Base-by-base conservation (phyloP, 2,797 vertebrate genomes). In the Poecilia velifera region DNA sequence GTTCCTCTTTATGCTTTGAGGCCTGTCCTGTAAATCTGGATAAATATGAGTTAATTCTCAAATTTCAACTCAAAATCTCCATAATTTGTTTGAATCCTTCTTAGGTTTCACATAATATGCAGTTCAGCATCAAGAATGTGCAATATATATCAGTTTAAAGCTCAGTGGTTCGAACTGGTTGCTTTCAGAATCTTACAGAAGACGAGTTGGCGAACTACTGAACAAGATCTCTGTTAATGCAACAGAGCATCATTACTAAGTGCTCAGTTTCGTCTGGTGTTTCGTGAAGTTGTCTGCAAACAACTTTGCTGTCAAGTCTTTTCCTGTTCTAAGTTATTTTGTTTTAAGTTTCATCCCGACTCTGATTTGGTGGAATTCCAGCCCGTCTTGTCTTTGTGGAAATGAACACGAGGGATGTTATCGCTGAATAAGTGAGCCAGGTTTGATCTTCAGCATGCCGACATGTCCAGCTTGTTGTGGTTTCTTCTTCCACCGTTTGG, bases 391-490 rank as follows among this genome's bases (percentile, higher is more conserved):
- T 41, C 66, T 81, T 49, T 57, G 75, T 78, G 77, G 70, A 87
- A 86, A 6, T 59, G 77, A 82, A 76, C 72, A 77, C 59, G 87
- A 74, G 77, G 64, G 34, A 49, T 86, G 78, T 82, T 79, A 72
- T 76, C 77, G 79, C 74, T 59, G 46, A 86, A 75, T 59, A 82
- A 77, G 81, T 77, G 78, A 51, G 45, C 76, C 62, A 70, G 47
- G 81, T 87, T 85, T 91, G 66, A 90, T 86, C 74, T 75, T 86
- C 31, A 13, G 68, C 79, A 83, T 80, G 82, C 73, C 66, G 83
- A 86, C 76, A 88, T 77, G 62, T 51, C 70, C 34, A 77, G 74
- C 66, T 3, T 41, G 20, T 74, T 82, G 41, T 75, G 46, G 5
- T 85, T 84, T 78, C 70, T 39, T 74, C 20, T n/a, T 68, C 18